Evolutionary conservation across 2,888 invertebrate species (phyloP), one percentile per base, ranked within the genome.

Genomic region (Limnephilus auricula): DNA sequence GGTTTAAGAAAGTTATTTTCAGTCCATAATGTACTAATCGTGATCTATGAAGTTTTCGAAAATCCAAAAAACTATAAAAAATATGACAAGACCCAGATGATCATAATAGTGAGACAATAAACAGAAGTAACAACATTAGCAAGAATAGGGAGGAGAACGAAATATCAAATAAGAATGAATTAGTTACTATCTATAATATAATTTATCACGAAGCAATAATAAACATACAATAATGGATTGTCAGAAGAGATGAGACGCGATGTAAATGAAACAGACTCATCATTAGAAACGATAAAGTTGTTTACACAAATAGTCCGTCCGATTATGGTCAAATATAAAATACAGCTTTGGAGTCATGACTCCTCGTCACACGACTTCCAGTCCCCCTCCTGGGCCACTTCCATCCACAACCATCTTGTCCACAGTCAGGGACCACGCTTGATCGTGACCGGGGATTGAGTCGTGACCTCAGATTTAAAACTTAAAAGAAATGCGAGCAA

Each of bases 361-460:
- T 88, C 88, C 78, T 31, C 78, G 32, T 87, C 30, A 78, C 88
- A 88, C 88, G 88, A 88, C 40, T 82, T 45, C 31, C 15, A 30
- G 50, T 87, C 78, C 32, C 25, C 31, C 31, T 65, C 65, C 82
- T 25, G 34, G 18, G 65, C 25, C 9, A 15, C 25, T 65, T 9
- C 65, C 65, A n/a, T n/a, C 65, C n/a, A 65, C 50, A 5, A 50
- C 50, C 45, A 15, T 18, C 65, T 25, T 31, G 87, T 31, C 87
- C 40, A 88, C 9, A 65, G 65, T 25, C 65, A 65, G 65, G n/a
- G 50, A 50, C 78, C 88, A 65, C 88, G 88, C 25, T 34, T 50
- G 31, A 34, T 78, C 65, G 88, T 85, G 85, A 50, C 50, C 34
- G 25, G 18, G 82, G 32, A 32, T 34, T 37, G 34, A 37, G 82